Evolutionary conservation across 1,140 invertebrate species (phyloP), one percentile per base, ranked within the genome.

Genomic region (Hormaphis cornu): DNA sequence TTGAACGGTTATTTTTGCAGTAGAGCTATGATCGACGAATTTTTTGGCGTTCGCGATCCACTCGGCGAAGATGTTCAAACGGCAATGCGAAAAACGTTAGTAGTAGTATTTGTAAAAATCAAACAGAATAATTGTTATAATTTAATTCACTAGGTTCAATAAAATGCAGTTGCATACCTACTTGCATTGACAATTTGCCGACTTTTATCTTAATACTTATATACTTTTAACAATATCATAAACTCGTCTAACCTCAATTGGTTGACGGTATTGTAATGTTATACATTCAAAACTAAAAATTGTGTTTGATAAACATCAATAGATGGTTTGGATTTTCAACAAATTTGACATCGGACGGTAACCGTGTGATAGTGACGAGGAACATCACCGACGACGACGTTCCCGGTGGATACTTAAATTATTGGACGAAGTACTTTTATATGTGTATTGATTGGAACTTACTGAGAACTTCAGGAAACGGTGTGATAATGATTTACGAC

Each of bases 401-500:
- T 14, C 24, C 42, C 1, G 59, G 59, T 24, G 46, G 59, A 14
- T 63, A 33, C 35, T 33, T 63, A 3, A 42, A 63, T 7, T 6
- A 48, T 1, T 63, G 59, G 59, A 44, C 40, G n/a, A 63, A 63
- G 46, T 63, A 63, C 18, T 63, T 44, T 63, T 63, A 63, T 33
- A 63, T 63, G 59, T 63, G 37, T 18, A 46, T 63, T 4, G 59
- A 63, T 30, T 63, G 37, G 40, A 63, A 63, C 26, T 46, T 63
- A 12, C 46, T 46, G 6, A 33, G 16, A 3, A 18, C 10, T 5
- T 14, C 37, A 16, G 59, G 20, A 30, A 63, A 63, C 0, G 59
- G 59, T 2, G 35, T 63, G 42, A 63, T 63, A 5, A 63, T 63
- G 3, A 46, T 63, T 18, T 63, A 63, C 5, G 59, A 63, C 40